These are phyloP conservation scores for Lottia gigantea DNA, from an alignment of 2,888 invertebrate genomes.

Conservation along the genomic window DNA sequence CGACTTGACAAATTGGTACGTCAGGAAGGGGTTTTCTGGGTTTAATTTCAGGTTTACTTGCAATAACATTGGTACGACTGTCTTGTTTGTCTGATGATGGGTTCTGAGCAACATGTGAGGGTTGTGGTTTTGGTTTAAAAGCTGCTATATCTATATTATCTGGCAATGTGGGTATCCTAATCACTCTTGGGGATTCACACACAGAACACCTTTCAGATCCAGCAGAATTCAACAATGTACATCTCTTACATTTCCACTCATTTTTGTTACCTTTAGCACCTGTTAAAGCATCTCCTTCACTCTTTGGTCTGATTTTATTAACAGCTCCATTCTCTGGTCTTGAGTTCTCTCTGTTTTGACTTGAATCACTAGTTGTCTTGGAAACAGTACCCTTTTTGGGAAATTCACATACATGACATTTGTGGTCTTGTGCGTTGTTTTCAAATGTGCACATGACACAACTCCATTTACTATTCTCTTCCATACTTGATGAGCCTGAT, in stretches of 20 bases:
- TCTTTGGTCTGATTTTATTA: not conserved
- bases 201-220: slow-evolving; percentile 79
- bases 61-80: too few species aligned
- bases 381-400: slow-evolving; percentile 68
- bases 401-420: slow-evolving; percentile 82
- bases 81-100: too few species aligned
- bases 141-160: slow-evolving; percentile 7
- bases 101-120: too few species aligned
- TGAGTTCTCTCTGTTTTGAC: not conserved
- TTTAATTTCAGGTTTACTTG: not conserved
- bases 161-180: slow-evolving; percentile 36
- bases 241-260: slow-evolving; percentile 73
- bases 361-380: not conserved
- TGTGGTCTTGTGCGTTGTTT: slow-evolving; percentile 76
- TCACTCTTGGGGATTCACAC: slow-evolving; percentile 76
- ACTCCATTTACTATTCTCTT: slow-evolving; percentile 52
- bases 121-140: not conserved
- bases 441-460: slow-evolving; percentile 80
- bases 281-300: not conserved
- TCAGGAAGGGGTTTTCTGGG: not conserved
- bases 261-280: not conserved
- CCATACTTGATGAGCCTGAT: too few species aligned
- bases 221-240: slow-evolving; percentile 80
- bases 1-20: not conserved
- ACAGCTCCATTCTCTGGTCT: not conserved